Evolutionary conservation across 1,140 invertebrate genomes (phyloP), one percentile per base, ranked within the genome.

Genomic region (Stenopsyche tienmushanensis): DNA sequence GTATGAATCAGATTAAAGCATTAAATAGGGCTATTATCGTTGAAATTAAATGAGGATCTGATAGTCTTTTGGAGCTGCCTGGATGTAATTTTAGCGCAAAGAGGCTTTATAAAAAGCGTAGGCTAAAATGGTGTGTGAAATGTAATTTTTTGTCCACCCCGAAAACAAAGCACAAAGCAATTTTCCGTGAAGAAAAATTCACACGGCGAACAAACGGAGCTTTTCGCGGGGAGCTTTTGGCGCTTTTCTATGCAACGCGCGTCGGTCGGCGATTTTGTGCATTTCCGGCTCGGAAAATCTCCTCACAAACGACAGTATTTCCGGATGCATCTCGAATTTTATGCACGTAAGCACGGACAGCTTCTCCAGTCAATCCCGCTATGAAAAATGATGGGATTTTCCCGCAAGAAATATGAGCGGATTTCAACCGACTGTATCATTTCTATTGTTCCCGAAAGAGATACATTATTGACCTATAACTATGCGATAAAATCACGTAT

Each of bases 331-430:
- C 24, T 60, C 57, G 47, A 60, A 47, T 47, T 42, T 1, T 41
- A 2, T 42, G 42, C 18, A 44, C 57, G 23, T 60, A 42, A 9
- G 24, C 34, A 57, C 20, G 52, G 26, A 54, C 26, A 42, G 24
- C 34, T 20, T 23, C 21, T 26, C 42, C 21, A 24, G 57, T 60
- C 57, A 47, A 60, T 60, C 47, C 24, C 13, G 21, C 3, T 24
- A 42, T 60, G 57, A 60, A 60, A 60, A 60, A 60, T 60, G 57
- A 57, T 42, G 34, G 34, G 54, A 39, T 57, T 55, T 57, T 54
- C 18, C 52, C 52, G 52, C n/a, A n/a, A n/a, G n/a, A n/a, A n/a
- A n/a, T n/a, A n/a, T n/a, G n/a, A n/a, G 20, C 24, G 52, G 49
- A 2, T 24, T 52, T 52, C 9, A 3, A 1, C 49, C 49, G 10